These are phyloP conservation scores for Vombatus ursinus DNA, from an alignment of 2,113 vertebrate species.

Conservation along the genomic window DNA sequence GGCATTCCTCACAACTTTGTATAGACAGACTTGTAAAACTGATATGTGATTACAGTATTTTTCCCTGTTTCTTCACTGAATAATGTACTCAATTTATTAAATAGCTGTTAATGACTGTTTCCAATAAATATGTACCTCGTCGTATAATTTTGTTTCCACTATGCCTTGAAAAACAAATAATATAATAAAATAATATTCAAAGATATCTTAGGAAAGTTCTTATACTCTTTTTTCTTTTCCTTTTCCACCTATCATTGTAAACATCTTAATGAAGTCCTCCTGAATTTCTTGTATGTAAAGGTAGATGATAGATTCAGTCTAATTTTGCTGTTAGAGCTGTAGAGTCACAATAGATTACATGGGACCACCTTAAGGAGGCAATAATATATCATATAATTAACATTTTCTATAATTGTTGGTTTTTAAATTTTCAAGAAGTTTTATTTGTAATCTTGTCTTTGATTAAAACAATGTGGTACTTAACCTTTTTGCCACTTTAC, in stretches of 20 bases:
- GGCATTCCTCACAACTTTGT: slow-evolving; percentile 6
- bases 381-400: not conserved
- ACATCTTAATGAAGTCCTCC: not conserved
- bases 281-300: not conserved
- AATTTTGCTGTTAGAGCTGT: not conserved
- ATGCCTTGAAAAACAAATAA: not conserved
- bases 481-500: slow-evolving; percentile 11
- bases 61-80: not conserved
- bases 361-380: not conserved
- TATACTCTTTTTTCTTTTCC: not conserved
- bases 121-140: not conserved
- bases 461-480: slow-evolving; percentile 8
- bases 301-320: not conserved
- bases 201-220: not conserved
- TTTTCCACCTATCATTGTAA: not conserved
- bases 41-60: not conserved
- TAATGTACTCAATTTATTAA: slow-evolving; percentile 1
- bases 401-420: not conserved
- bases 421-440: not conserved
- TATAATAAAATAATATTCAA: not conserved
- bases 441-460: not conserved
- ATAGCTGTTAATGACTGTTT: not conserved
- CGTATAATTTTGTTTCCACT: not conserved
- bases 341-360: not conserved
- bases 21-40: not conserved